Base-by-base conservation (phyloP, 1,140 invertebrate species). In the Temnothorax nylanderi region DNA sequence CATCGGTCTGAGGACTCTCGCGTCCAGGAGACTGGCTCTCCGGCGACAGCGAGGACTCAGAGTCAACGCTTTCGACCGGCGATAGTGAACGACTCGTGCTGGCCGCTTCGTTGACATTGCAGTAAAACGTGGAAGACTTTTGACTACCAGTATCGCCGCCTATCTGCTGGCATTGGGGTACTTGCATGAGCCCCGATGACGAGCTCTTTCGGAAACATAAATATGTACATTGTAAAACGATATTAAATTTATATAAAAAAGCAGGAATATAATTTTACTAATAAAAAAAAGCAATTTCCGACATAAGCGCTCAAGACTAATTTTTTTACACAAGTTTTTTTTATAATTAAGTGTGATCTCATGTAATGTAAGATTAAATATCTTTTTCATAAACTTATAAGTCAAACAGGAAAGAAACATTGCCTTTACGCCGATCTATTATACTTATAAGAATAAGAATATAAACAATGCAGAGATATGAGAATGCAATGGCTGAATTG, bases 51-150 rank as follows among this genome's bases (percentile, higher is more conserved):
- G 84, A 86, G 49, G 90, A 86, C 21, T 92, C 92, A 13, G 92
- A 82, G 44, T 91, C 92, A 37, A 89, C 62, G 74, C 91, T 93
- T 86, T 95, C 93, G 37, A 95, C 92, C 37, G 94, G 94, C 64
- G 94, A 95, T 54, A 95, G 89, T 74, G 93, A 92, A 64, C 80
- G 67, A 82, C 80, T 84, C 32, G 80, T 84, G 69, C 94, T 88
- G 41, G 91, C 81, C 47, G 91, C 93, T 60, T 95, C 95, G n/a
- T 84, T 85, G 18, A 94, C 65, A 64, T 95, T 94, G 87, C 93
- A 95, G 85, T 96, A 95, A 92, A 95, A 95, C 82, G 95, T 94
- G n/a, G 96, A 95, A 86, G 93, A 94, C 87, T 94, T 94, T 75
- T 89, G 91, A 74, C 77, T 85, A 93, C 94, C 93, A 87, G 94